These are phyloP conservation scores for Drosophila monieri DNA, from an alignment of 2,888 invertebrate species.

Conservation along the genomic window DNA sequence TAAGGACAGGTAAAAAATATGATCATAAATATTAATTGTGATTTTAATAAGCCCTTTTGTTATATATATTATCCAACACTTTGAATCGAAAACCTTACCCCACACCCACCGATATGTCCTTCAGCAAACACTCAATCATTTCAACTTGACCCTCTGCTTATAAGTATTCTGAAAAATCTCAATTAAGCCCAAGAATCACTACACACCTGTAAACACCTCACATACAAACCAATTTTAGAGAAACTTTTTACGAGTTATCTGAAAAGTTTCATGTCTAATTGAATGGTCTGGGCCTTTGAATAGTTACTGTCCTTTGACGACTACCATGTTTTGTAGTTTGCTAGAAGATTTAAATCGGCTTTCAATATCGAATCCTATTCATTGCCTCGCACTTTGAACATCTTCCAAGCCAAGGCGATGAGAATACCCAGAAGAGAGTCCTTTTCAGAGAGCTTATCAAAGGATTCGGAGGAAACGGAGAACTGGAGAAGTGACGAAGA, in stretches of 20 bases:
- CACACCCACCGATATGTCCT: no score
- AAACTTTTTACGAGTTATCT: neutral
- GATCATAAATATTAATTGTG: no score
- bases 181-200: neutral
- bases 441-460: slow-evolving; percentile 10
- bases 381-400: slow-evolving; percentile 1
- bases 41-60: no score
- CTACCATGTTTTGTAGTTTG: neutral
- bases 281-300: neutral
- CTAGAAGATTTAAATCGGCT: slow-evolving; percentile 7
- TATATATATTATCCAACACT: no score
- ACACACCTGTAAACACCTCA: neutral
- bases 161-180: neutral
- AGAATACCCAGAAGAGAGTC: neutral
- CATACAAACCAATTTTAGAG: neutral
- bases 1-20: no score
- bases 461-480: slow-evolving; percentile 3
- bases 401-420: neutral
- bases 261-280: neutral
- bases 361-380: slow-evolving; percentile 6
- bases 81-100: no score
- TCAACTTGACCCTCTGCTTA: neutral
- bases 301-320: neutral
- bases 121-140: no score
- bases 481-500: neutral